phyloP scores from a whole-genome alignment of 2,797 vertebrate species.

The Pseudomugil tenellus region DNA sequence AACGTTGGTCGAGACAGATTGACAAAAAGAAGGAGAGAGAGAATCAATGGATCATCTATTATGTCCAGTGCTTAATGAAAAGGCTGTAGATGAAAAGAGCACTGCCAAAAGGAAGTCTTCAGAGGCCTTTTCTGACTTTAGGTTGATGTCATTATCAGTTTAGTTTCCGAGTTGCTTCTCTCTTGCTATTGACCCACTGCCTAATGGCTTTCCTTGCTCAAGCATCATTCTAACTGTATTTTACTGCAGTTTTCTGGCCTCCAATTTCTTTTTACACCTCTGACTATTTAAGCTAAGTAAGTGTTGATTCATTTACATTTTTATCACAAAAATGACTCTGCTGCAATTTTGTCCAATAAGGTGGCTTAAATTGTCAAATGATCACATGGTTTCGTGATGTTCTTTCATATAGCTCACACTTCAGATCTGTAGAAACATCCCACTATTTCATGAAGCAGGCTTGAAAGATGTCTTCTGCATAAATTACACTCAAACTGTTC shows the following conservation, averaged over 20 bases:
- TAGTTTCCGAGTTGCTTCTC: constrained; percentile 67
- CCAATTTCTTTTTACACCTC: constrained; percentile 37
- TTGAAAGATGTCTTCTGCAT: background rate
- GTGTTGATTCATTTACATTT: constrained; percentile 8
- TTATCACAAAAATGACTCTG: too few species aligned
- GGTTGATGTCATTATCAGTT: constrained; percentile 72
- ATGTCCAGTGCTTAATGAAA: constrained; percentile 76
- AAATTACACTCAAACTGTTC: background rate
- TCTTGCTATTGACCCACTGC: constrained; percentile 62
- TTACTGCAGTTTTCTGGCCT: constrained; percentile 48
- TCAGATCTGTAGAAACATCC: background rate
- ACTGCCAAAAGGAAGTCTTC: constrained; percentile 68
- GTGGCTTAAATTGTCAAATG: background rate
- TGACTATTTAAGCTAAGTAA: constrained; percentile 31
- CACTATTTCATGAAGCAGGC: background rate
- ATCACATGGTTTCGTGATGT: background rate
- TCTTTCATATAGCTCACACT: background rate
- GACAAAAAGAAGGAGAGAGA: constrained; percentile 27
- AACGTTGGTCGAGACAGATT: constrained; percentile 27
- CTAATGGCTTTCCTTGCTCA: constrained; percentile 66
- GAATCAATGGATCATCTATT: constrained; percentile 80
- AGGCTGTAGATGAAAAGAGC: constrained; percentile 62
- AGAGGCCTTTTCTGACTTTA: constrained; percentile 55
- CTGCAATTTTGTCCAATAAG: background rate
- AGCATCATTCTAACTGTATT: constrained; percentile 59